phyloP scores from a whole-genome alignment of 2,888 invertebrate genomes.

The Drosophila kuntzei region DNA sequence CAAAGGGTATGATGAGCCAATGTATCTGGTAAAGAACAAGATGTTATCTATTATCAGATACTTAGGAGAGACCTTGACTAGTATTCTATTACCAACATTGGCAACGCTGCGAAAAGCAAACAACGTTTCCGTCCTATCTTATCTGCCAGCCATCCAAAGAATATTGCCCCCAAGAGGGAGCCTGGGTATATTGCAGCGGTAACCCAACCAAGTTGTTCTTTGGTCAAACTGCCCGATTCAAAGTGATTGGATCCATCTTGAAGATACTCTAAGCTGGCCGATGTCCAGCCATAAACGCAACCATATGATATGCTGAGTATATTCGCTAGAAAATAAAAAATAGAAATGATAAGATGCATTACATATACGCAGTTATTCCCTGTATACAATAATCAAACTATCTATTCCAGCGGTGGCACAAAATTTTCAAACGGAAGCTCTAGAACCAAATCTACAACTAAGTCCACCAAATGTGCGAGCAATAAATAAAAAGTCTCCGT shows the following conservation, averaged over 20 bases:
- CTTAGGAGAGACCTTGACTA: background rate
- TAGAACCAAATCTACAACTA: too few species aligned
- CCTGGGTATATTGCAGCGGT: conserved; percentile 22
- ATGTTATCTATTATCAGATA: too few species aligned
- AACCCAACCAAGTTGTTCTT: conserved; percentile 19
- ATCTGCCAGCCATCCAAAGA: conserved; percentile 30
- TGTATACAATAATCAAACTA: background rate
- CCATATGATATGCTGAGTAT: conserved; percentile 27
- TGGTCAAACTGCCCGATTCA: conserved; percentile 13
- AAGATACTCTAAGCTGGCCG: conserved; percentile 18
- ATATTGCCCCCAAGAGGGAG: conserved; percentile 15
- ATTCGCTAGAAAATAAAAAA: conserved; percentile 7
- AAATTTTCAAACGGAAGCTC: too few species aligned
- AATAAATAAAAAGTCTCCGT: too few species aligned
- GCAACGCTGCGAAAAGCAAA: conserved; percentile 10
- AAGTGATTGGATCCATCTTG: conserved; percentile 26
- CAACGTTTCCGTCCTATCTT: conserved; percentile 28
- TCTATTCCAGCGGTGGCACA: too few species aligned
- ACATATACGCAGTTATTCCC: background rate
- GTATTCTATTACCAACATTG: conserved; percentile 17
- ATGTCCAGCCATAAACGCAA: conserved; percentile 30
- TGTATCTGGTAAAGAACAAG: conserved; percentile 3
- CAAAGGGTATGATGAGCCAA: conserved; percentile 65
- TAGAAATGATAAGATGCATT: background rate
- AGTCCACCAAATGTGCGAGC: too few species aligned